Percentiles rank a stretch among this genome's conserved stretches.
phyloP scores from a whole-genome alignment of 64 coral and sea anemone species.

The Stylophora pistillata region DNA sequence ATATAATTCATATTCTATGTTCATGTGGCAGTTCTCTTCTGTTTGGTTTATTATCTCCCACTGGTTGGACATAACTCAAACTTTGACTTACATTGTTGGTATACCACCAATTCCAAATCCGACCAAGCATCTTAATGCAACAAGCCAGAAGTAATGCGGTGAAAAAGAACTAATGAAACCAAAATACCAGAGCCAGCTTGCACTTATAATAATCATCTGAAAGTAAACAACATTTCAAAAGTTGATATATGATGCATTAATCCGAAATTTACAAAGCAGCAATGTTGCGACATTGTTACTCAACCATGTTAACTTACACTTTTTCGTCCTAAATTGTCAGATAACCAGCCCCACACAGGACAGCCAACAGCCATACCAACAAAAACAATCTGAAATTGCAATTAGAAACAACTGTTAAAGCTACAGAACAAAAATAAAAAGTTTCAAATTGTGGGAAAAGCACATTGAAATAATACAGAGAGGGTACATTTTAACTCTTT shows the following conservation, averaged over 20 bases:
- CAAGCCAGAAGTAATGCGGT: slow-evolving; percentile 91
- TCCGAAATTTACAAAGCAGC: not conserved
- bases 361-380: slow-evolving; percentile 85
- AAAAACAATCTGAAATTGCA: slow-evolving; percentile 74
- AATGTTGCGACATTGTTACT: not conserved
- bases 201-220: slow-evolving; percentile 77
- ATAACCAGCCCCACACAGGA: slow-evolving; percentile 79
- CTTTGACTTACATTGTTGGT: slow-evolving; percentile 75
- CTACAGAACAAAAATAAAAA: no score
- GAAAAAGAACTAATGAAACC: slow-evolving; percentile 88
- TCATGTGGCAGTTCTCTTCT: no score
- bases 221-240: slow-evolving; percentile 6
- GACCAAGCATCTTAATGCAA: slow-evolving; percentile 71
- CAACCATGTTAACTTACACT: slow-evolving; percentile 59
- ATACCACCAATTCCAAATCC: slow-evolving; percentile 88
- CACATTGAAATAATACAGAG: no score
- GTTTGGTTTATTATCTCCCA: not conserved
- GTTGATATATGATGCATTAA: no score
- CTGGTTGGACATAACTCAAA: not conserved
- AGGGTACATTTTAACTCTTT: no score
- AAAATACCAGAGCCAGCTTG: slow-evolving; percentile 84
- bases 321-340: slow-evolving; percentile 94
- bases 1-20: no score
- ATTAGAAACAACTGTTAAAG: not conserved
- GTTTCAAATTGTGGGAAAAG: not conserved